Conservation (phyloP, 2,888 invertebrate species). For the Scrobipalpa costella region DNA sequence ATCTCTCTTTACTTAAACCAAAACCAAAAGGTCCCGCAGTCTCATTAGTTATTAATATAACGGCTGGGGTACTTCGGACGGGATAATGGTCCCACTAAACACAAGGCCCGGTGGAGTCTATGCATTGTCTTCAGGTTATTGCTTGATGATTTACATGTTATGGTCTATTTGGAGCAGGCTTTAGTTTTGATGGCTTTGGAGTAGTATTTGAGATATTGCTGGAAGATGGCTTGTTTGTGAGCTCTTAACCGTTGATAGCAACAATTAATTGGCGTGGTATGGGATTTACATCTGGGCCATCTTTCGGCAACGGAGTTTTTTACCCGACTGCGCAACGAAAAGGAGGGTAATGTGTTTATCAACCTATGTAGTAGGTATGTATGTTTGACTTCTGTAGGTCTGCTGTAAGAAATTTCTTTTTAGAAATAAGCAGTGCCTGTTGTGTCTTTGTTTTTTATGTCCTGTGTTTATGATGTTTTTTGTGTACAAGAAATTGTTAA, state of each 20-base stretch:
- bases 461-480: too few species aligned
- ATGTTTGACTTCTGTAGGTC: too few species aligned
- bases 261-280: neutral
- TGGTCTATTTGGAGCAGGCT: slow-evolving; percentile 29
- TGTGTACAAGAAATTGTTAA: too few species aligned
- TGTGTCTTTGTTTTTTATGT: too few species aligned
- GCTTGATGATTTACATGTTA: slow-evolving; percentile 34
- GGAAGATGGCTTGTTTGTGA: slow-evolving; percentile 6
- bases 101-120: slow-evolving; percentile 34
- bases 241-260: neutral
- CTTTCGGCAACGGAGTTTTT: too few species aligned
- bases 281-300: too few species aligned
- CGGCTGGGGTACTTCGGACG: slow-evolving; percentile 37
- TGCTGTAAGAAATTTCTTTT: too few species aligned
- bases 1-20: slow-evolving; percentile 30
- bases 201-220: slow-evolving; percentile 20
- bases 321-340: too few species aligned
- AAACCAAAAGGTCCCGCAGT: slow-evolving; percentile 32
- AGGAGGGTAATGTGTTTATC: too few species aligned
- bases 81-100: slow-evolving; percentile 45
- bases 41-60: slow-evolving; percentile 48
- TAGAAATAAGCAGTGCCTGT: too few species aligned
- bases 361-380: too few species aligned
- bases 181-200: slow-evolving; percentile 17
- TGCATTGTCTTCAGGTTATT: slow-evolving; percentile 31